Evolutionary conservation across 1,140 invertebrate species (phyloP).

Genomic region (Lordiphosa collinella): DNA sequence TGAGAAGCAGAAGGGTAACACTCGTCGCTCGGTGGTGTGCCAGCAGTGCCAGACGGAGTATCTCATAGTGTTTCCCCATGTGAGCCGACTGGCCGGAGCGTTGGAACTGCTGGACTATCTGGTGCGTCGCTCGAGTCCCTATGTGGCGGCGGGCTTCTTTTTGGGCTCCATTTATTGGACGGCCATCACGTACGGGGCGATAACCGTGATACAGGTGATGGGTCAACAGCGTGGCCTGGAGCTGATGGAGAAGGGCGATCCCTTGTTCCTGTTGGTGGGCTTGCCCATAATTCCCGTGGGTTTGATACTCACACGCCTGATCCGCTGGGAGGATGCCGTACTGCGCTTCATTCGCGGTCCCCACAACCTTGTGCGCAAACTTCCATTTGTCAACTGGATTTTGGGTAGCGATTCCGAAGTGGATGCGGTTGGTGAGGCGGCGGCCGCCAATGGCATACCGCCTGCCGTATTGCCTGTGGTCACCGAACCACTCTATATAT

Average conservation of each 20-base stretch:
- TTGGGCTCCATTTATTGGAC: slow-evolving; percentile 97
- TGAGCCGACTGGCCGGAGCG: slow-evolving; percentile 88
- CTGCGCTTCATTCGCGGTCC: slow-evolving; percentile 84
- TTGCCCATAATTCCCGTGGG: slow-evolving; percentile 95
- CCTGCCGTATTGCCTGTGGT: slow-evolving; percentile 81
- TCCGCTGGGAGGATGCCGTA: slow-evolving; percentile 96
- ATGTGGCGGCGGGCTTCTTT: slow-evolving; percentile 93
- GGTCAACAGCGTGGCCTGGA: slow-evolving; percentile 94
- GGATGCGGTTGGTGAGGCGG: neutral
- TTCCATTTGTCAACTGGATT: slow-evolving; percentile 67
- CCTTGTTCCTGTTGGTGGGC: slow-evolving; percentile 92
- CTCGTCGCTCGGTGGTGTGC: slow-evolving; percentile 90
- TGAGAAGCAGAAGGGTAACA: slow-evolving; percentile 96
- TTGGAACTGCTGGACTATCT: slow-evolving; percentile 92
- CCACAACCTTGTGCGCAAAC: slow-evolving; percentile 85
- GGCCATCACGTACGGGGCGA: slow-evolving; percentile 96
- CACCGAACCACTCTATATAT: slow-evolving; percentile 88
- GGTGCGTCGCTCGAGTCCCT: slow-evolving; percentile 93
- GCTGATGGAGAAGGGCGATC: slow-evolving; percentile 96
- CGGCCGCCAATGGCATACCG: neutral
- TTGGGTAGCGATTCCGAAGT: neutral
- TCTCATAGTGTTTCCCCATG: slow-evolving; percentile 94
- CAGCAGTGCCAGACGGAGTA: slow-evolving; percentile 97
- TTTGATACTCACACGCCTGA: slow-evolving; percentile 92
- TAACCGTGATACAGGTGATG: slow-evolving; percentile 97